Evolutionary conservation across 2,113 vertebrate species (phyloP).

Genomic region (Phylloscopus trochiloides): DNA sequence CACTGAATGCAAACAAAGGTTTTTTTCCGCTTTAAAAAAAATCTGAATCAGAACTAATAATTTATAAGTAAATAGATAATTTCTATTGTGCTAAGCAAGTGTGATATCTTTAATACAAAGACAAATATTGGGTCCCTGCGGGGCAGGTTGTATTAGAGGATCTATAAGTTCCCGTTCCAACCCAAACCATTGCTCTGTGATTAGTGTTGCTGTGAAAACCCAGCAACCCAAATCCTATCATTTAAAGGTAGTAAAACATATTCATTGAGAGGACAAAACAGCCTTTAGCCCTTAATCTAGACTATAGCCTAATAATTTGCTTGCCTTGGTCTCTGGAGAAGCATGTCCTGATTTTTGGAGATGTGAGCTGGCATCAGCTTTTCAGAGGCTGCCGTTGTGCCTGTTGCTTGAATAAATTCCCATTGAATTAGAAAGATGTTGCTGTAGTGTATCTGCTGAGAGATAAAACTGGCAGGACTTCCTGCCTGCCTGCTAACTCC

Average conservation of each 20-base stretch:
- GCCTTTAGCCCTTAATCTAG: background rate
- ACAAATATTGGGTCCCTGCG: background rate
- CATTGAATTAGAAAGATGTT: background rate
- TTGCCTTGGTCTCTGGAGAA: background rate
- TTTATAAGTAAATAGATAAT: background rate
- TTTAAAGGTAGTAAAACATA: background rate
- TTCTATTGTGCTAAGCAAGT: background rate
- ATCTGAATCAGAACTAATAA: background rate
- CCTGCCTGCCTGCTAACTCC: background rate
- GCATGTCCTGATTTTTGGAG: background rate
- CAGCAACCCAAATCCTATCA: background rate
- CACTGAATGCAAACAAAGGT: background rate
- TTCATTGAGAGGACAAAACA: background rate
- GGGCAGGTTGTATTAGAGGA: background rate
- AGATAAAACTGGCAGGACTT: background rate
- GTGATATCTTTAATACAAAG: background rate
- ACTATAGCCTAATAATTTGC: rapidly evolving
- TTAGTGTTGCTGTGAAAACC: background rate
- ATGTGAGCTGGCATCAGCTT: background rate
- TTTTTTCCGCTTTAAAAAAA: background rate
- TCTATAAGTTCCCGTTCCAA: background rate
- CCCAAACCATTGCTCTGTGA: background rate
- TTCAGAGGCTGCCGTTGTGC: background rate
- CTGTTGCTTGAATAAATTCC: slow-evolving; percentile 25
- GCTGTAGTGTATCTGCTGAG: background rate